Percentiles rank a stretch among this genome's conserved stretches.
These are phyloP conservation scores for Xanthorhoe spadicearia DNA, from an alignment of 2,888 invertebrate genomes.

Conservation along the genomic window DNA sequence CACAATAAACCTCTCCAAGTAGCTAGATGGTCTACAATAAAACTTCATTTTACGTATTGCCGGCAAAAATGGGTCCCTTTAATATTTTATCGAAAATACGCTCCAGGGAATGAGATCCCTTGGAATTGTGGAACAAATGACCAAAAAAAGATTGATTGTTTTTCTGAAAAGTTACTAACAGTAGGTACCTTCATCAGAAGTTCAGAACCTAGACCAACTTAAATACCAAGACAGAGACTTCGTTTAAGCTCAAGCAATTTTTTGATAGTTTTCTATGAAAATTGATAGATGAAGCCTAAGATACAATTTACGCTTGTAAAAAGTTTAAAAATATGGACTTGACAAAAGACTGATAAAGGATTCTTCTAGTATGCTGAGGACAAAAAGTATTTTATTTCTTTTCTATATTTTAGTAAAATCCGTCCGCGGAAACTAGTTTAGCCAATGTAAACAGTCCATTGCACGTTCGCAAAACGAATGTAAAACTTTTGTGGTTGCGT, in stretches of 20 bases:
- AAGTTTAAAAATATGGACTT: no score
- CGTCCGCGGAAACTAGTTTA: background rate
- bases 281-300: no score
- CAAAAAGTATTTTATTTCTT: no score
- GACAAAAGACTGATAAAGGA: no score
- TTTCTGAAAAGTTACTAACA: conserved; percentile 1
- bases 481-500: background rate
- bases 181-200: no score
- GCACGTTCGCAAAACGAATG: background rate
- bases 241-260: no score
- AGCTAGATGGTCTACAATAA: conserved; percentile 37
- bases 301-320: no score
- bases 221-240: no score
- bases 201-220: no score
- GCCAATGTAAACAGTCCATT: background rate
- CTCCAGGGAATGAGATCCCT: conserved; percentile 31
- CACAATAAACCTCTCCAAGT: conserved; percentile 16
- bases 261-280: no score
- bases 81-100: conserved; percentile 50
- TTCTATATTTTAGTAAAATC: no score
- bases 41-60: conserved; percentile 42
- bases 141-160: conserved; percentile 14
- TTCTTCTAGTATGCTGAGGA: no score
- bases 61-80: conserved; percentile 42
- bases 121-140: conserved; percentile 36